These are phyloP conservation scores for Bugula neritina DNA, from an alignment of 2,888 invertebrate species.

Conservation along the genomic window DNA sequence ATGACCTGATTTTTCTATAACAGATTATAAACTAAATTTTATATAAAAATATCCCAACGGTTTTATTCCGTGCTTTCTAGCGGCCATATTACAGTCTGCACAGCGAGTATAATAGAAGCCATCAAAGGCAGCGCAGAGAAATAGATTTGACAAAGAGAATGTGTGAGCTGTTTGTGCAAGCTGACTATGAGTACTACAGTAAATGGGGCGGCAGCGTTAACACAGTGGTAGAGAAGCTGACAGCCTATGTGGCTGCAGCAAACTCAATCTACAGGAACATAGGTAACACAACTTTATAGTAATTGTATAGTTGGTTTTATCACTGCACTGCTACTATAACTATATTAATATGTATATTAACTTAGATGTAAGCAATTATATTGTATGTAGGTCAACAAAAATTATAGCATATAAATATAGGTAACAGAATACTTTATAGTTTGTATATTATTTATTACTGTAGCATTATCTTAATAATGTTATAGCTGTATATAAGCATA, in stretches of 20 bases:
- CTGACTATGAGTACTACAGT: conserved; percentile 40
- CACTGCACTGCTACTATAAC: neutral
- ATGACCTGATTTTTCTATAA: too few species aligned
- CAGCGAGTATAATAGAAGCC: neutral
- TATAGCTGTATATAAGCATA: too few species aligned
- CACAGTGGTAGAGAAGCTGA: conserved; percentile 90
- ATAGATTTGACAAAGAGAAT: conserved; percentile 72
- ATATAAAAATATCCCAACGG: too few species aligned
- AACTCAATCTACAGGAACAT: conserved; percentile 59
- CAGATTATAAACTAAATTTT: too few species aligned
- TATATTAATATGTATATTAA: neutral
- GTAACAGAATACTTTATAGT: too few species aligned
- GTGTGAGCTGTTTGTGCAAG: conserved; percentile 42
- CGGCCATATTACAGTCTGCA: neutral
- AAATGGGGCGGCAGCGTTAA: conserved; percentile 61
- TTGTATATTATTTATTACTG: too few species aligned
- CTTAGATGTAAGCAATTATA: too few species aligned
- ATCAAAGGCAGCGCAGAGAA: conserved; percentile 30
- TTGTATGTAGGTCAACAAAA: too few species aligned
- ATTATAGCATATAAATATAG: too few species aligned
- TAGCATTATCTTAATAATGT: too few species aligned
- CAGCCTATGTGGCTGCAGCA: conserved; percentile 85
- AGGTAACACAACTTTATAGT: conserved; percentile 37
- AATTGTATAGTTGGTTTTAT: neutral
- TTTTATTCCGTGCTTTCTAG: too few species aligned